These are phyloP conservation scores for Buceros bicornis DNA, from an alignment of 2,797 vertebrate species.

Conservation along the genomic window DNA sequence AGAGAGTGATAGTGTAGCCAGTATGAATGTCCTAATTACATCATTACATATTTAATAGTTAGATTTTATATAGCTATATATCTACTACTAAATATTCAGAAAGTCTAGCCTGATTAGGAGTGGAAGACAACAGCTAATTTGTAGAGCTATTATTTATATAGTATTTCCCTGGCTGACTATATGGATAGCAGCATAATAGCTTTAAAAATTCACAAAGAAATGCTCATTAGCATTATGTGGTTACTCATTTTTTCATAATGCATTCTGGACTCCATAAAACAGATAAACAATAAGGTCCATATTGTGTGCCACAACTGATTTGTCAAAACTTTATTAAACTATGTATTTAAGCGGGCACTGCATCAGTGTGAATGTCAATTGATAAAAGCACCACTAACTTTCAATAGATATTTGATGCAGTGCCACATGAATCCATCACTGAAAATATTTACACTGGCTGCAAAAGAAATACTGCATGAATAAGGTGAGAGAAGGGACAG, in stretches of 20 bases:
- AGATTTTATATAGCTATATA: background rate
- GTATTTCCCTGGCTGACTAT: background rate
- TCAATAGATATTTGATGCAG: background rate
- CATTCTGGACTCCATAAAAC: background rate
- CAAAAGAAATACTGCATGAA: background rate
- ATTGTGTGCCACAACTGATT: background rate
- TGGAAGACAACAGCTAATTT: background rate
- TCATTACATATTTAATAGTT: background rate
- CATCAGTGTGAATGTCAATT: background rate
- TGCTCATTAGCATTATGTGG: background rate
- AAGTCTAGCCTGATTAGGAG: background rate
- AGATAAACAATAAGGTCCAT: background rate
- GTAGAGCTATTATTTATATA: background rate
- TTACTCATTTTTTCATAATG: background rate
- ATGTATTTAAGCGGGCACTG: background rate
- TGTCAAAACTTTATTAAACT: background rate
- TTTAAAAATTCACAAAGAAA: slow-evolving; percentile 14
- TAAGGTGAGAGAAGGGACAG: background rate
- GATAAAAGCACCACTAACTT: background rate
- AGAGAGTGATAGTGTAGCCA: background rate
- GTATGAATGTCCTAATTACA: background rate
- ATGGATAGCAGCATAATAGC: background rate
- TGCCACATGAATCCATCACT: background rate
- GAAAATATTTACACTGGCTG: background rate
- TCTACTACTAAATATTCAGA: background rate